Conservation (phyloP, 2,113 vertebrate species). For the Columba livia region DNA sequence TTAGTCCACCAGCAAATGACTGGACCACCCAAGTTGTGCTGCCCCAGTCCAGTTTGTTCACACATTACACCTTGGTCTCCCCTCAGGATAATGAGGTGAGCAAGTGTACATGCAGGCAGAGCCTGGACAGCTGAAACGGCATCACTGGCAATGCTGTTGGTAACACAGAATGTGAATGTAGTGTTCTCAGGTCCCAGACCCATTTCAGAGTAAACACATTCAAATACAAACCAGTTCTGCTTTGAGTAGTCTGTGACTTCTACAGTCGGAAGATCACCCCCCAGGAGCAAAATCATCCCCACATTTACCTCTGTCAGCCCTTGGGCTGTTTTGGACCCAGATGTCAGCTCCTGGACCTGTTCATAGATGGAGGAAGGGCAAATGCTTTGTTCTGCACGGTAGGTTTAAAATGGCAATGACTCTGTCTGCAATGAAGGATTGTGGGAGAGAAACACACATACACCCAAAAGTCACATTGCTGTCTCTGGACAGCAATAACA, state of each 20-base stretch:
- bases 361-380: background rate
- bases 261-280: too few species aligned
- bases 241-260: background rate
- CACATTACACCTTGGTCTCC: background rate
- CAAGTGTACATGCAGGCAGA: background rate
- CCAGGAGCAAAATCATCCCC: too few species aligned
- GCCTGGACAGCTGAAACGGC: background rate
- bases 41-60: background rate
- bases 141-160: background rate
- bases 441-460: background rate
- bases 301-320: background rate
- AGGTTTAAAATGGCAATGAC: background rate
- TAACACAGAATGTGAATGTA: background rate
- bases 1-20: background rate
- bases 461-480: constrained; percentile 18
- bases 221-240: background rate
- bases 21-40: background rate
- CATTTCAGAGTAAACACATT: background rate
- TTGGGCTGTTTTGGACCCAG: background rate
- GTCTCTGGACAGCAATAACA: constrained; percentile 42
- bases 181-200: background rate
- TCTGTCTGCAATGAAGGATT: constrained; percentile 75
- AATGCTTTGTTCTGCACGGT: background rate
- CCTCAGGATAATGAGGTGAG: background rate
- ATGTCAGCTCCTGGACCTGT: background rate